These are phyloP conservation scores for Pilophorus perplexus DNA, from an alignment of 2,888 invertebrate species.

Conservation along the genomic window DNA sequence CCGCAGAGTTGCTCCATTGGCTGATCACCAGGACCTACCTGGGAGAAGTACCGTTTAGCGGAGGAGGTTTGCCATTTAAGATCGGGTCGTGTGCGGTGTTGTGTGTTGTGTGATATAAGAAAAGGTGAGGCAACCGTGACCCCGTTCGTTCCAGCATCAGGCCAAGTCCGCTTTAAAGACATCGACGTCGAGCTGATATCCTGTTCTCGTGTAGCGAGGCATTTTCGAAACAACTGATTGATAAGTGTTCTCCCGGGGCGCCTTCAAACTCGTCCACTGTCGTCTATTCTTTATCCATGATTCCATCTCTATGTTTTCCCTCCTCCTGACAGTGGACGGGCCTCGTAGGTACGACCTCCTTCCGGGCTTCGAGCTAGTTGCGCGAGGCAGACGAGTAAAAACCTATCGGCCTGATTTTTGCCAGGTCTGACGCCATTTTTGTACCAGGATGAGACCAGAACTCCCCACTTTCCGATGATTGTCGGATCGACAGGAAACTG, in stretches of 20 bases:
- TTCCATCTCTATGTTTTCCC: too few relatives aligned
- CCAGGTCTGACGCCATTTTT: not conserved
- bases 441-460: not conserved
- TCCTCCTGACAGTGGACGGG: too few relatives aligned
- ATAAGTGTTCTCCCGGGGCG: too few relatives aligned
- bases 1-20: too few relatives aligned
- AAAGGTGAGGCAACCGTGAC: conserved; percentile 39
- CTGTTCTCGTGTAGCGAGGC: too few relatives aligned
- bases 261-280: too few relatives aligned
- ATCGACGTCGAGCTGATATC: too few relatives aligned
- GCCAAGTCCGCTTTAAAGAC: conserved; percentile 29
- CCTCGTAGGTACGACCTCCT: not conserved
- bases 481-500: too few relatives aligned
- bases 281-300: too few relatives aligned
- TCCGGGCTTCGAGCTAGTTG: not conserved
- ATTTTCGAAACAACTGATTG: too few relatives aligned
- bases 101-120: conserved; percentile 39
- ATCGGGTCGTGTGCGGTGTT: conserved; percentile 4
- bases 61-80: conserved; percentile 32
- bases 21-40: too few relatives aligned
- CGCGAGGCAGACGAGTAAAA: not conserved
- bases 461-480: too few relatives aligned
- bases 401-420: not conserved
- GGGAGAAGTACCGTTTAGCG: conserved; percentile 13
- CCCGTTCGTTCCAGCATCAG: conserved; percentile 21